phyloP scores from a whole-genome alignment of 2,797 vertebrate species.

The Mionectes olivaceus region DNA sequence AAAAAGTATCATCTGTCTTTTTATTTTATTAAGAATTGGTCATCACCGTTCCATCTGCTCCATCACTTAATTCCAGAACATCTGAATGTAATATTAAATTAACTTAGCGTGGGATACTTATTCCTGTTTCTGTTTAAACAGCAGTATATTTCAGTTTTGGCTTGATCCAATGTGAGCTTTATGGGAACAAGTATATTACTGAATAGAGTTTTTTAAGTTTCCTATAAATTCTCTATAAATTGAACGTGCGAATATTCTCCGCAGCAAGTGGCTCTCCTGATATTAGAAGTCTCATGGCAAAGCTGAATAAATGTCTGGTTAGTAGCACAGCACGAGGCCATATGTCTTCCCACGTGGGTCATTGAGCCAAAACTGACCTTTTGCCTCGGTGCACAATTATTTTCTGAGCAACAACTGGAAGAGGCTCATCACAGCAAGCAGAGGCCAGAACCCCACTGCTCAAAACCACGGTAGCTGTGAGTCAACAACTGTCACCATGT shows the following conservation, averaged over 20 bases:
- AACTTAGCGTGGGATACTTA: slow-evolving; percentile 66
- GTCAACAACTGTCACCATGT: not conserved
- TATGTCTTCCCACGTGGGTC: not conserved
- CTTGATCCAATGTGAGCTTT: slow-evolving; percentile 13
- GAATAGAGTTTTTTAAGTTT: slow-evolving; percentile 10
- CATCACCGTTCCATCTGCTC: slow-evolving; percentile 65
- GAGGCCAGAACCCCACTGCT: slow-evolving; percentile 11
- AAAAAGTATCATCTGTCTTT: slow-evolving; percentile 55
- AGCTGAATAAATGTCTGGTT: not conserved
- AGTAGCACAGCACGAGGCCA: not conserved
- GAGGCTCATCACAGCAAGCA: not conserved
- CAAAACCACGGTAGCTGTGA: not conserved
- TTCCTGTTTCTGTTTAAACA: slow-evolving; percentile 65
- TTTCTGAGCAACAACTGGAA: slow-evolving; percentile 21
- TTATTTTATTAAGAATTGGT: slow-evolving; percentile 64
- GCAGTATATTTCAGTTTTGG: slow-evolving; percentile 48
- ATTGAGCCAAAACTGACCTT: slow-evolving; percentile 29
- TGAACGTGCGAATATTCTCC: not conserved
- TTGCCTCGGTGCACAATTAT: slow-evolving; percentile 6
- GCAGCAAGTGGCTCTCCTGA: not conserved
- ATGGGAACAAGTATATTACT: slow-evolving; percentile 7
- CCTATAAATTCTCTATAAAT: not conserved
- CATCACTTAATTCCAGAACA: slow-evolving; percentile 58
- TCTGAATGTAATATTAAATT: slow-evolving; percentile 75
- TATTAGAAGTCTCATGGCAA: not conserved